phyloP scores from a whole-genome alignment of 2,888 invertebrate genomes.

The Pollenia angustigena region DNA sequence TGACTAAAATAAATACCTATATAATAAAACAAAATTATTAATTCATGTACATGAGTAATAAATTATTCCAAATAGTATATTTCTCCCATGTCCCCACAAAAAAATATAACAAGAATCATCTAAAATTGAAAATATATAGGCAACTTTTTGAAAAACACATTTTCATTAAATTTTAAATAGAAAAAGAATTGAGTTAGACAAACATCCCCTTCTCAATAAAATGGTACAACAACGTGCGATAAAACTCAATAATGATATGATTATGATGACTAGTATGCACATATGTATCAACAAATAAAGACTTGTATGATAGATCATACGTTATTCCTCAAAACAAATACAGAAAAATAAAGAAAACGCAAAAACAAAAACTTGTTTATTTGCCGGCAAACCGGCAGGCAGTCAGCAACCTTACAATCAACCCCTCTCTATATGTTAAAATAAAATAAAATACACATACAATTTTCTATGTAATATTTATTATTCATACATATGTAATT shows the following conservation, averaged over 20 bases:
- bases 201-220: constrained; percentile 54
- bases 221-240: constrained; percentile 43
- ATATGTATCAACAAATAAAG: constrained; percentile 21
- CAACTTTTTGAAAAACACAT: constrained; percentile 35
- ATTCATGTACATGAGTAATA: constrained; percentile 46
- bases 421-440: constrained; percentile 29
- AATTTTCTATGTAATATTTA: not conserved
- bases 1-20: constrained; percentile 11
- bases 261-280: constrained; percentile 44
- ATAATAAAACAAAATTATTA: constrained; percentile 12
- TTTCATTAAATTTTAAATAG: constrained; percentile 59
- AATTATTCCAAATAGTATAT: constrained; percentile 45
- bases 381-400: constrained; percentile 58
- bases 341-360: constrained; percentile 6
- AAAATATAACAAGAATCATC: not conserved
- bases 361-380: constrained; percentile 62
- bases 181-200: constrained; percentile 65
- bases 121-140: constrained; percentile 41
- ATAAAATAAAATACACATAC: not conserved
- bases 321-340: constrained; percentile 12
- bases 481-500: not conserved
- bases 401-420: constrained; percentile 26
- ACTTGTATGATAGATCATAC: constrained; percentile 54
- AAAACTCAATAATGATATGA: constrained; percentile 49
- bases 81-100: constrained; percentile 30